These are phyloP conservation scores for Protodeltote pygarga DNA, from an alignment of 2,888 invertebrate genomes.

Conservation along the genomic window DNA sequence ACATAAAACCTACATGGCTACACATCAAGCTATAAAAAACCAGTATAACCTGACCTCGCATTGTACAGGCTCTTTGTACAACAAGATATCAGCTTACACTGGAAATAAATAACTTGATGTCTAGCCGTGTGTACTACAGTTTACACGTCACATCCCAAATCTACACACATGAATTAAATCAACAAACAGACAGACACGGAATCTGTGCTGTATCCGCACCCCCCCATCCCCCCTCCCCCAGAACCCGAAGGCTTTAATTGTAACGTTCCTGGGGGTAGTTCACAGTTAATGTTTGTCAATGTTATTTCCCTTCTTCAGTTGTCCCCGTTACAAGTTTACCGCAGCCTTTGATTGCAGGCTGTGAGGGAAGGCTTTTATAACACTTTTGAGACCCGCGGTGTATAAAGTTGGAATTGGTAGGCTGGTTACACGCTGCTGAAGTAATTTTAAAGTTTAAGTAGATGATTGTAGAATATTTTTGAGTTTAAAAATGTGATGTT, in stretches of 20 bases:
- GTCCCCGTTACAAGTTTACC: constrained; percentile 46
- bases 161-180: constrained; percentile 33
- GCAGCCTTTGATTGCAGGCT: constrained; percentile 41
- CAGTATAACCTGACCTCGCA: too few species aligned
- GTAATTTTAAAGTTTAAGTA: constrained; percentile 22
- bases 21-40: too few species aligned
- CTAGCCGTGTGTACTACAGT: too few species aligned
- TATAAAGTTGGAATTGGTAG: too few species aligned
- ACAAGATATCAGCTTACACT: too few species aligned
- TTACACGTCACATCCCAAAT: constrained; percentile 5
- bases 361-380: constrained; percentile 24
- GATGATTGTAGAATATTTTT: constrained; percentile 27
- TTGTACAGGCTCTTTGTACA: too few species aligned
- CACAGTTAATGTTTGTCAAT: constrained; percentile 49
- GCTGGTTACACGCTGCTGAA: background rate
- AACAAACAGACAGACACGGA: constrained; percentile 53
- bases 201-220: constrained; percentile 69
- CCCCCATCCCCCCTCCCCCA: constrained; percentile 26
- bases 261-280: constrained; percentile 39
- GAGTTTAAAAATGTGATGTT: background rate
- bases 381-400: constrained; percentile 25
- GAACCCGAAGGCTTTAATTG: constrained; percentile 48
- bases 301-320: constrained; percentile 27
- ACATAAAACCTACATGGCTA: too few species aligned
- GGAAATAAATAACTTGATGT: too few species aligned